Conservation (phyloP, 2,888 invertebrate species). For the Eurytoma californica region DNA sequence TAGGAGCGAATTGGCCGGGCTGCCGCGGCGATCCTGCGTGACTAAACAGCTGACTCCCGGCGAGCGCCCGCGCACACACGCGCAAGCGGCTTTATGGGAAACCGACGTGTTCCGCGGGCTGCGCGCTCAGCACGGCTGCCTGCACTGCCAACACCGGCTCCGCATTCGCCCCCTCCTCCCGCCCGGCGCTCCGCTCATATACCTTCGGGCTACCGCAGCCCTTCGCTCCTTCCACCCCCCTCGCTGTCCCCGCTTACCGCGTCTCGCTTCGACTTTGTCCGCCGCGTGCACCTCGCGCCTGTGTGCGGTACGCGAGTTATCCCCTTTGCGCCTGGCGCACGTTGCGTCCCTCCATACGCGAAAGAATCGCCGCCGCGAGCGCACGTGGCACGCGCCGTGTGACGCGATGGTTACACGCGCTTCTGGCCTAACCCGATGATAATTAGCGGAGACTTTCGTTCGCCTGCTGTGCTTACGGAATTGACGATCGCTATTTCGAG, state of each 20-base stretch:
- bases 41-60: conserved; percentile 65
- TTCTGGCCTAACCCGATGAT: no score
- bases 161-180: no score
- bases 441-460: no score
- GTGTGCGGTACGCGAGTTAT: background rate
- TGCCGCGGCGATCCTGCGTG: conserved; percentile 58
- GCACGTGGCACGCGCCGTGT: no score
- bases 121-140: conserved; percentile 10
- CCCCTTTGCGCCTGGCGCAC: background rate
- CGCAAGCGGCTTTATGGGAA: conserved; percentile 14
- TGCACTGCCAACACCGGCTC: no score
- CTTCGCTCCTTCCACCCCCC: background rate
- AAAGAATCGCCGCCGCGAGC: no score
- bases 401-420: no score
- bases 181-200: background rate
- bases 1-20: conserved; percentile 65
- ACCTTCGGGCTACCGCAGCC: conserved; percentile 36
- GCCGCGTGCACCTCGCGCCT: background rate
- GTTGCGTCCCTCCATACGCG: background rate
- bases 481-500: no score
- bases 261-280: background rate
- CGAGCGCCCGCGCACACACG: background rate
- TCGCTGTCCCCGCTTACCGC: background rate
- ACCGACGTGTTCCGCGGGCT: conserved; percentile 33
- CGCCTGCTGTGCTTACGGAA: no score